These are phyloP conservation scores for Felis catus DNA, from an alignment of 2,113 vertebrate species.

Conservation along the genomic window DNA sequence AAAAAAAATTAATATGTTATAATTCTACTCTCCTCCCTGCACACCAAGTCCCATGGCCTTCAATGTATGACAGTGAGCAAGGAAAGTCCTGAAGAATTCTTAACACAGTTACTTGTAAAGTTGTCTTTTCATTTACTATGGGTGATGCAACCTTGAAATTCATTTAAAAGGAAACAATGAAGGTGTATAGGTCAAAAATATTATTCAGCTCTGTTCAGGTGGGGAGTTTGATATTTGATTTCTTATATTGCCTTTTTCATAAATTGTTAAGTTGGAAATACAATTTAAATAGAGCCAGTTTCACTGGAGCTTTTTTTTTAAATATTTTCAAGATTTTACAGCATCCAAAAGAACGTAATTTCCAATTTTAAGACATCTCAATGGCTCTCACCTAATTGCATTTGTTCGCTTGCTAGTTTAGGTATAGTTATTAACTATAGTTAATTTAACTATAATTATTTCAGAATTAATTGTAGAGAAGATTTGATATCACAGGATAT, in stretches of 20 bases:
- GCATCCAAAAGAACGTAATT: background rate
- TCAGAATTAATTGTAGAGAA: background rate
- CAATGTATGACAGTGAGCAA: background rate
- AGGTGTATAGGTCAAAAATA: slow-evolving; percentile 28
- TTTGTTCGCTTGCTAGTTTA: slow-evolving; percentile 18
- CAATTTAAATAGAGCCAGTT: background rate
- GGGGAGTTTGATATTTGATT: slow-evolving; percentile 55
- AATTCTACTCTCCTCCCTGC: background rate
- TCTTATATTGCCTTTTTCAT: slow-evolving; percentile 40
- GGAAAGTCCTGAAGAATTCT: background rate
- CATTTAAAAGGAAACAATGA: slow-evolving; percentile 30
- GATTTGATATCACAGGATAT: background rate
- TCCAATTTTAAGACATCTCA: slow-evolving; percentile 3
- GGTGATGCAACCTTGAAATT: slow-evolving; percentile 26
- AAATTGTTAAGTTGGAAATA: background rate
- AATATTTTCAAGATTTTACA: background rate
- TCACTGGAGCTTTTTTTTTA: background rate
- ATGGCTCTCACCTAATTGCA: slow-evolving; percentile 29
- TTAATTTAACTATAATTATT: background rate
- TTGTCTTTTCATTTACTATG: background rate
- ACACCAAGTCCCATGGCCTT: background rate
- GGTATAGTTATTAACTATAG: background rate
- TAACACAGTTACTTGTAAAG: background rate
- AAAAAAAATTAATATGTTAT: background rate
- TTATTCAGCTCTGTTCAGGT: background rate